Percentiles rank a stretch among this genome's conserved stretches.
Evolutionary conservation across 37 sponge, comb jelly and placozoan genomes (phyloP).

Genomic region (Crambe crambe): DNA sequence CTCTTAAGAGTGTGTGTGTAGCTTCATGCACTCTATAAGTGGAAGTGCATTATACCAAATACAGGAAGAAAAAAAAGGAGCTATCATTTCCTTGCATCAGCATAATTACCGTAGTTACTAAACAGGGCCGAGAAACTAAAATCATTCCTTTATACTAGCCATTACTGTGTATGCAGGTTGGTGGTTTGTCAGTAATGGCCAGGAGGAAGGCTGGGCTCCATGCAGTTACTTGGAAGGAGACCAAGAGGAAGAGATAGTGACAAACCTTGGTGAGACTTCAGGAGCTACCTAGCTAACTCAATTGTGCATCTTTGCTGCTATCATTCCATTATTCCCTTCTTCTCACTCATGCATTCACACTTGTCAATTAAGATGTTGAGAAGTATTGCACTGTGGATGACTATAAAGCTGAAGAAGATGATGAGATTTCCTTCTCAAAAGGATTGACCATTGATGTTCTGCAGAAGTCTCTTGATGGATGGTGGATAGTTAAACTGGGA

Average conservation of each 20-base stretch:
- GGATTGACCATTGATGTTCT: conserved; percentile 50
- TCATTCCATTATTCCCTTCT: not conserved
- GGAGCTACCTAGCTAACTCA: not conserved
- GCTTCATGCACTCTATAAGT: too few relatives aligned
- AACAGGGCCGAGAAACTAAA: too few relatives aligned
- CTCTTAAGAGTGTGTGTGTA: too few relatives aligned
- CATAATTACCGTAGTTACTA: too few relatives aligned
- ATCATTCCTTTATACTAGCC: too few relatives aligned
- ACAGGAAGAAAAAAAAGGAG: too few relatives aligned
- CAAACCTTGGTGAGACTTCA: conserved; percentile 31
- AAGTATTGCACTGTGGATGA: conserved; percentile 40
- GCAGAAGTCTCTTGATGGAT: conserved; percentile 79
- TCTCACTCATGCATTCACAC: not conserved
- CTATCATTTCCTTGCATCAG: too few relatives aligned
- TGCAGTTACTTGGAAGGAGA: conserved; percentile 72
- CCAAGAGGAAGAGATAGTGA: conserved; percentile 20
- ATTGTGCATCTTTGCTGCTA: too few relatives aligned
- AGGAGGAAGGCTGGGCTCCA: conserved; percentile 84
- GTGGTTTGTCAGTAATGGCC: conserved; percentile 82
- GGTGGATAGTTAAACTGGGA: conserved; percentile 72
- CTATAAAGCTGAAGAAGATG: conserved; percentile 76
- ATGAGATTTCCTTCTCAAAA: conserved; percentile 69
- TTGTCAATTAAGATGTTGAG: conserved; percentile 16
- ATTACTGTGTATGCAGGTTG: conserved; percentile 53
- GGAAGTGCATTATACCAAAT: too few relatives aligned